Conservation (phyloP, 2,888 invertebrate species). For the Cylloceria caligata region DNA sequence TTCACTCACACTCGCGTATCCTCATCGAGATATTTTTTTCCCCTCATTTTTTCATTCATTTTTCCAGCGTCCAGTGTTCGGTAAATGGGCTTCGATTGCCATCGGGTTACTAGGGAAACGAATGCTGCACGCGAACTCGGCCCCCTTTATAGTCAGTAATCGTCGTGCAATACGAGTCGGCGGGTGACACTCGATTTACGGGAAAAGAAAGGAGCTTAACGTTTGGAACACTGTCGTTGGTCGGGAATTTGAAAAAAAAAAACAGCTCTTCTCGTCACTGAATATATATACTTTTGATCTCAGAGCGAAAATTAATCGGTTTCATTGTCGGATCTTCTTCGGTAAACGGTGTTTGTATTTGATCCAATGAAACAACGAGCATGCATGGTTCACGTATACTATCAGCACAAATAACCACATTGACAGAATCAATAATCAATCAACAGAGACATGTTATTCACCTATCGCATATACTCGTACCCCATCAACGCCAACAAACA, state of each 20-base stretch:
- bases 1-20: not conserved
- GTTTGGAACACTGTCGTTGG: slow-evolving; percentile 38
- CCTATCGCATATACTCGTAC: slow-evolving; percentile 1
- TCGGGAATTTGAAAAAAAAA: slow-evolving; percentile 45
- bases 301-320: slow-evolving; percentile 55
- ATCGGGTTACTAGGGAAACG: slow-evolving; percentile 69
- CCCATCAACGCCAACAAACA: slow-evolving; percentile 43
- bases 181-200: slow-evolving; percentile 69
- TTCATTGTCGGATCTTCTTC: slow-evolving; percentile 39
- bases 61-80: slow-evolving; percentile 59
- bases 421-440: slow-evolving; percentile 12
- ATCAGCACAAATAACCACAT: slow-evolving; percentile 17
- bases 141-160: slow-evolving; percentile 67
- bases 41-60: slow-evolving; percentile 39
- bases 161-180: slow-evolving; percentile 67
- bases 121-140: slow-evolving; percentile 40
- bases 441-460: not conserved
- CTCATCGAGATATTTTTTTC: slow-evolving; percentile 32
- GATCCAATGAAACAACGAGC: not conserved
- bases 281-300: not conserved
- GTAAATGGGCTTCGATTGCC: slow-evolving; percentile 79
- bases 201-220: slow-evolving; percentile 35
- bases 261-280: slow-evolving; percentile 24
- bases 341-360: slow-evolving; percentile 29
- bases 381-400: slow-evolving; percentile 23